Evolutionary conservation across 2,113 vertebrate genomes (phyloP).

Genomic region (Tamias sibiricus): DNA sequence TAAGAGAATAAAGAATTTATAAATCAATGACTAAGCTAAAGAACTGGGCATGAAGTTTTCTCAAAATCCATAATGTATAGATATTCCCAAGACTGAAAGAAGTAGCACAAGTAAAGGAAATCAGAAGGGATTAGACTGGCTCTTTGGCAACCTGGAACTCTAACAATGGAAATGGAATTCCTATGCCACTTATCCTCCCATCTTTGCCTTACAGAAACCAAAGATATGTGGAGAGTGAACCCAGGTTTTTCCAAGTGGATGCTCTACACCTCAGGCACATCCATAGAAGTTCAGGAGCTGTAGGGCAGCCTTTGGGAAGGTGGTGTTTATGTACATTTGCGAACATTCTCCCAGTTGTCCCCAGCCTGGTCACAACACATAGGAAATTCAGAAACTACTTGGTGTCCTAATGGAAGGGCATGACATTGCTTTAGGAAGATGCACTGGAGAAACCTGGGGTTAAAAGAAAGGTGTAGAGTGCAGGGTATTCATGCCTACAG

Average conservation of each 20-base stretch:
- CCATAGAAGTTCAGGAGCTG: background rate
- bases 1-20: conserved; percentile 5
- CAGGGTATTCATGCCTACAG: background rate
- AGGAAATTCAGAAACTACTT: background rate
- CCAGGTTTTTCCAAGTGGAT: background rate
- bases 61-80: background rate
- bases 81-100: background rate
- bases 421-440: background rate
- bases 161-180: background rate
- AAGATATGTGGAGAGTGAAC: background rate
- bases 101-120: background rate
- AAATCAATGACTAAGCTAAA: background rate
- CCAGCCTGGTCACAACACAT: background rate
- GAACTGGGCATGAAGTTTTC: background rate
- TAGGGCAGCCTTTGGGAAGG: background rate
- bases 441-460: background rate
- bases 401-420: background rate
- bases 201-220: background rate
- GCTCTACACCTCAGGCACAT: background rate
- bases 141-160: background rate
- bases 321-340: background rate
- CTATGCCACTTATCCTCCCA: background rate
- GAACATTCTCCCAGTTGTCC: background rate
- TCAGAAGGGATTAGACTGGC: background rate
- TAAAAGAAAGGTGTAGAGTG: background rate